Evolutionary conservation across 2,113 vertebrate genomes (phyloP).

Genomic region (Rhegmatorhina hoffmannsi): DNA sequence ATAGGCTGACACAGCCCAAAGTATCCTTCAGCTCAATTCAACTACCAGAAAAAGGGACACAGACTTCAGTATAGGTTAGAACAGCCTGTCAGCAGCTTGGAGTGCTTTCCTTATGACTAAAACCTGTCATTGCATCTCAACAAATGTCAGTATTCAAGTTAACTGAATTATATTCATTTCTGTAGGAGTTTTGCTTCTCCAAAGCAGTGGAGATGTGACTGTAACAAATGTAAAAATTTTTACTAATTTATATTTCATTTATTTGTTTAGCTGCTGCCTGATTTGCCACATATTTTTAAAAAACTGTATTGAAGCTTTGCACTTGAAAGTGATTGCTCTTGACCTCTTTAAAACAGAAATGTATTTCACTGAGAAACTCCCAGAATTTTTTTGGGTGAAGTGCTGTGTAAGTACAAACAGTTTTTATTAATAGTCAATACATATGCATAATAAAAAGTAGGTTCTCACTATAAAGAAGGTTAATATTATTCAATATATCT

Average conservation of each 20-base stretch:
- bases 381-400: not conserved
- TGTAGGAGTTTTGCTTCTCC: not conserved
- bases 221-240: not conserved
- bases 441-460: conserved; percentile 55
- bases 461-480: conserved; percentile 18
- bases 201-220: not conserved
- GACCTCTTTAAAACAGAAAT: not conserved
- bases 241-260: not conserved
- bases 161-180: not conserved
- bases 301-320: not conserved
- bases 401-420: not conserved
- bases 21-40: not conserved
- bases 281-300: not conserved
- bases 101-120: not conserved
- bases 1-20: not conserved
- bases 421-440: conserved; percentile 62
- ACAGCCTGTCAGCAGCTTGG: not conserved
- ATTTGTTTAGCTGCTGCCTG: not conserved
- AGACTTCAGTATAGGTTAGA: not conserved
- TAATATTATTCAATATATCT: conserved; percentile 59
- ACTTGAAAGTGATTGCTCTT: not conserved
- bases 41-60: not conserved
- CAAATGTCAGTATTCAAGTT: not conserved
- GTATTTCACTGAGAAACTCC: not conserved
- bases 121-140: not conserved